Conservation (phyloP, 2,797 vertebrate genomes). For the Acomys russatus region DNA sequence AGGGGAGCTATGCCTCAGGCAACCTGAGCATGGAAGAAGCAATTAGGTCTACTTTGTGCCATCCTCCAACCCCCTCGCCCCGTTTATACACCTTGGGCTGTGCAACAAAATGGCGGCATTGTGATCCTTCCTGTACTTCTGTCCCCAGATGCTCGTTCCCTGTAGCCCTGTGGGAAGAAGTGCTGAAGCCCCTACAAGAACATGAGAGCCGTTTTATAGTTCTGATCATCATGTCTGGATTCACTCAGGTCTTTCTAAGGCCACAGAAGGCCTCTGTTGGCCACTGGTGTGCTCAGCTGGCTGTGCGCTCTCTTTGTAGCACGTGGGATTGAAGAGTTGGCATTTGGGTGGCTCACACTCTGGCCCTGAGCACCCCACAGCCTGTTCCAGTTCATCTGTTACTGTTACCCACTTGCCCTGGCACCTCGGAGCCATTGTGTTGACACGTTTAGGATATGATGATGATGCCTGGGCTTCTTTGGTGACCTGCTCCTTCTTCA, state of each 20-base stretch:
- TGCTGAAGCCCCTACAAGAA: neutral
- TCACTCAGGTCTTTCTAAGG: neutral
- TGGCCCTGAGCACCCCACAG: too few relatives aligned
- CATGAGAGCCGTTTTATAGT: neutral
- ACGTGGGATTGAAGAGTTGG: neutral
- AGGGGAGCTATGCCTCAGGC: neutral
- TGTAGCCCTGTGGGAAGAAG: neutral
- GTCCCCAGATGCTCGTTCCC: neutral
- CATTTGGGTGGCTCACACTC: accelerated
- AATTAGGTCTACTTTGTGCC: neutral
- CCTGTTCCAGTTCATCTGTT: neutral
- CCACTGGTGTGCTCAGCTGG: neutral
- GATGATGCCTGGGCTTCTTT: neutral
- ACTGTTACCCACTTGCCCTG: neutral
- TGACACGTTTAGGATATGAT: accelerated
- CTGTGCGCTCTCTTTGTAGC: neutral
- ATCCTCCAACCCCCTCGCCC: too few relatives aligned
- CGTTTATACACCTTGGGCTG: neutral
- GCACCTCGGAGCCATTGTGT: neutral
- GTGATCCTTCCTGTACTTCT: neutral
- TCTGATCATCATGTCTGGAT: neutral
- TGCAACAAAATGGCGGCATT: neutral
- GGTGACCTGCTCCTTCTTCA: neutral
- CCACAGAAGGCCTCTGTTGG: neutral
- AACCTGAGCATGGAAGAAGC: neutral